Conservation (phyloP, 1,140 invertebrate species). For the Holotrichia oblita region DNA sequence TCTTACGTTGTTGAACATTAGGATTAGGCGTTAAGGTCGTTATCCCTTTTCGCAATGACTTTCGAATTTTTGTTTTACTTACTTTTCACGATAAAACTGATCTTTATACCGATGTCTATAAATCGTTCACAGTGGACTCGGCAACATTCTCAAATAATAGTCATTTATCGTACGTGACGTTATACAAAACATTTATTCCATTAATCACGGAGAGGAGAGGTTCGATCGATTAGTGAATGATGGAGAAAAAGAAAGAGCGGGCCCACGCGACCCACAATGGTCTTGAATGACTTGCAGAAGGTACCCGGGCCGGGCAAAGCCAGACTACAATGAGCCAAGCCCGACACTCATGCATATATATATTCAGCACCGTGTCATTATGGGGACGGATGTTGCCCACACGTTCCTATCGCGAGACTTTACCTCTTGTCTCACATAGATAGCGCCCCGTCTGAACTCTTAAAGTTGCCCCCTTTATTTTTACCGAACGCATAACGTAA, state of each 20-base stretch:
- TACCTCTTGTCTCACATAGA: conserved; percentile 24
- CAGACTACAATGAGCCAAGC: conserved; percentile 44
- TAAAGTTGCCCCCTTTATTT: not conserved
- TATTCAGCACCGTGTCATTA: conserved; percentile 42
- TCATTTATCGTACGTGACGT: conserved; percentile 43
- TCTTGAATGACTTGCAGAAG: conserved; percentile 45
- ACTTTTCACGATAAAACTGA: conserved; percentile 31
- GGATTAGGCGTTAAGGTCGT: not conserved
- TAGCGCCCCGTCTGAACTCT: conserved; percentile 26
- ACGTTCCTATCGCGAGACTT: conserved; percentile 35
- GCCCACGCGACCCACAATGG: conserved; percentile 45
- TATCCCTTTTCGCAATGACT: conserved; percentile 11
- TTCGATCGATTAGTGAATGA: conserved; percentile 46
- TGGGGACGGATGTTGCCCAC: conserved; percentile 42
- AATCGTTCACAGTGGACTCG: conserved; percentile 23
- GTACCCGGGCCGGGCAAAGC: conserved; percentile 40
- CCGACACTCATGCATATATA: conserved; percentile 43
- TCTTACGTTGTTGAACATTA: not conserved
- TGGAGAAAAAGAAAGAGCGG: conserved; percentile 25
- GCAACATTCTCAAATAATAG: conserved; percentile 34
- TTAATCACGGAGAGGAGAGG: conserved; percentile 43
- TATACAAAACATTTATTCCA: conserved; percentile 43
- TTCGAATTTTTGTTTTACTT: conserved; percentile 28
- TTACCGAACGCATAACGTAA: conserved; percentile 3
- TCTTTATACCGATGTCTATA: conserved; percentile 31